Base-by-base conservation (phyloP, 2,888 invertebrate genomes). In the Dynastes tityus region DNA sequence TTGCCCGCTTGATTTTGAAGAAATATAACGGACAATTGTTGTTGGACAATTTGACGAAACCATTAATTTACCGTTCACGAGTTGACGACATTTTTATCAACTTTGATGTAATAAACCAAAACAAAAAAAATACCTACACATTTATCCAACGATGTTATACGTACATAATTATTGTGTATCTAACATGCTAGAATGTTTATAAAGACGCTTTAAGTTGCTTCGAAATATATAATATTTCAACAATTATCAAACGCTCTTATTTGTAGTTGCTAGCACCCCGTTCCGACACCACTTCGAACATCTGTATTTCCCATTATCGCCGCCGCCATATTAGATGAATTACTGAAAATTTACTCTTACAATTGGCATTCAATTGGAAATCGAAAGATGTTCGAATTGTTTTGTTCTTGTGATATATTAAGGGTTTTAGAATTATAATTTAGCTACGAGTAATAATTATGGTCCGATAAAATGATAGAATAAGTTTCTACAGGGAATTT, bases 201-300 rank as follows among this genome's bases (percentile, higher is more conserved):
- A 53, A 75, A 75, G 11, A 80, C 45, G 77, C 77, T 77, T 79
- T 75, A 55, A 78, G 29, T 75, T 55, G 75, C 71, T 80, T 78
- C 49, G 75, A 80, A 77, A 80, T 80, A 80, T 74, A 78, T 65
- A 80, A 77, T 79, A 79, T 79, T 80, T 80, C 78, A 80, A 78
- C 76, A 77, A 74, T 45, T 53, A 73, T 70, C 61, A 63, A 67
- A 65, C 67, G 67, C 71, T 65, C 37, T 79, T 79, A 77, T 79
- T 79, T 79, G 79, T 79, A 79, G 79, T 49, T 73, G 16, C 70
- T 79, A 79, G 79, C 64, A 79, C 79, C 79, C 32, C 65, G 27
- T 76, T 76, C 73, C 73, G 40, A 9, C 22, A 37, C 32, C 32
- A 37, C 49, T 74, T 65, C 11, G 45, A 45, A 45, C 8, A 45